Percentiles rank a stretch among this genome's conserved stretches.
Evolutionary conservation across 2,888 invertebrate genomes (phyloP).

Genomic region (Blastobasis adustella): DNA sequence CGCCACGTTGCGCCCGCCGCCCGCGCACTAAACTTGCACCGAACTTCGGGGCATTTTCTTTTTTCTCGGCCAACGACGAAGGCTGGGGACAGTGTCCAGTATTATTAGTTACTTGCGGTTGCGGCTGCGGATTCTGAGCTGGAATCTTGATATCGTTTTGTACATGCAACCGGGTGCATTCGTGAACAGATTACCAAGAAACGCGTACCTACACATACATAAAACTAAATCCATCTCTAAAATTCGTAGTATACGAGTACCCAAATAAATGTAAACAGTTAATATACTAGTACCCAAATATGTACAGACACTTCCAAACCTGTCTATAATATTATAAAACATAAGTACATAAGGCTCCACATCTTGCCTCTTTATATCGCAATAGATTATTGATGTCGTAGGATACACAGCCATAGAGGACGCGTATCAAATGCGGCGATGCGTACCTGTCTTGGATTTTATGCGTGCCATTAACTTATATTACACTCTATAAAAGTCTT

Average conservation of each 20-base stretch:
- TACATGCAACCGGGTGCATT: slow-evolving; percentile 18
- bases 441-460: slow-evolving; percentile 42
- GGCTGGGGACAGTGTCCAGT: slow-evolving; percentile 35
- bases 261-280: no score
- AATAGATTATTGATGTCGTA: slow-evolving; percentile 24
- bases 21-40: slow-evolving; percentile 52
- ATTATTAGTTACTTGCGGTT: slow-evolving; percentile 32
- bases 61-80: slow-evolving; percentile 28
- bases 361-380: slow-evolving; percentile 1
- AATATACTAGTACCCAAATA: no score
- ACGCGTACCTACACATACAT: no score
- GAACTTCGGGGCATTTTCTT: slow-evolving; percentile 47
- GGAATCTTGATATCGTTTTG: slow-evolving; percentile 18
- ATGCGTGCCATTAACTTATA: slow-evolving; percentile 56
- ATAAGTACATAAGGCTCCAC: background rate
- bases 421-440: slow-evolving; percentile 23
- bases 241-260: no score
- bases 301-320: no score
- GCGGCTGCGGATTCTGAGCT: slow-evolving; percentile 19
- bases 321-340: background rate
- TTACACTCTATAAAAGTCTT: slow-evolving; percentile 53
- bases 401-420: slow-evolving; percentile 12
- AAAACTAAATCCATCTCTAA: no score
- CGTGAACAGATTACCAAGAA: background rate
- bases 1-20: slow-evolving; percentile 42